Conservation (phyloP, 2,888 invertebrate genomes). For the Ferdinandea cuprea region DNA sequence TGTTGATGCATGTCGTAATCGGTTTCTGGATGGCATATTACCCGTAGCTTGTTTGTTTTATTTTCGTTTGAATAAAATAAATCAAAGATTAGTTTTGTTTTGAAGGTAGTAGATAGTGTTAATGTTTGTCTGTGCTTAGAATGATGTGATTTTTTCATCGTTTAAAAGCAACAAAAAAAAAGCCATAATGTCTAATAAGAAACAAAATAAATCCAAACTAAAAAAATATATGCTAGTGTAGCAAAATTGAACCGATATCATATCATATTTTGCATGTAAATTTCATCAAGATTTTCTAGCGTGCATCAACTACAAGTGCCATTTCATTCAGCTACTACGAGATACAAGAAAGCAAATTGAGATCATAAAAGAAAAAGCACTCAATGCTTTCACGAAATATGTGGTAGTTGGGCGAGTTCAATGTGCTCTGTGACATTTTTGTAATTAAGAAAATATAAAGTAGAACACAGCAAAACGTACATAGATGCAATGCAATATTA, state of each 20-base stretch:
- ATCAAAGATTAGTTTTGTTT: constrained; percentile 52
- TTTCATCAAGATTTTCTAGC: constrained; percentile 14
- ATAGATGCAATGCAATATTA: neutral
- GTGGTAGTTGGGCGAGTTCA: constrained; percentile 20
- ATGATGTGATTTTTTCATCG: neutral
- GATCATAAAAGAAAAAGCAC: constrained; percentile 20
- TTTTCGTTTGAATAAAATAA: constrained; percentile 70
- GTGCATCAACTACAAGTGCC: constrained; percentile 47
- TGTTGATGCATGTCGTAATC: constrained; percentile 76
- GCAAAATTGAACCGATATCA: neutral
- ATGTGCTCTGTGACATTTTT: constrained; percentile 18
- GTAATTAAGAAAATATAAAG: neutral
- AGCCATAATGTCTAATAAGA: constrained; percentile 28
- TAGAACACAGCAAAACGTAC: constrained; percentile 10
- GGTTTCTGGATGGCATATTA: constrained; percentile 76
- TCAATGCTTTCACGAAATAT: constrained; percentile 9
- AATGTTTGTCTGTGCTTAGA: constrained; percentile 2
- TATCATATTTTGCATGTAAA: neutral
- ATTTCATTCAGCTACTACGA: constrained; percentile 28
- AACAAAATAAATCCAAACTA: constrained; percentile 12
- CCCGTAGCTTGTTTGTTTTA: constrained; percentile 62
- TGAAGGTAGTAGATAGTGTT: constrained; percentile 17
- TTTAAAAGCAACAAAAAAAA: constrained; percentile 18
- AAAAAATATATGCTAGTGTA: neutral
- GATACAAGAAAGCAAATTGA: constrained; percentile 1